These are phyloP conservation scores for Melitaea athalia DNA, from an alignment of 2,888 invertebrate species.

Conservation along the genomic window DNA sequence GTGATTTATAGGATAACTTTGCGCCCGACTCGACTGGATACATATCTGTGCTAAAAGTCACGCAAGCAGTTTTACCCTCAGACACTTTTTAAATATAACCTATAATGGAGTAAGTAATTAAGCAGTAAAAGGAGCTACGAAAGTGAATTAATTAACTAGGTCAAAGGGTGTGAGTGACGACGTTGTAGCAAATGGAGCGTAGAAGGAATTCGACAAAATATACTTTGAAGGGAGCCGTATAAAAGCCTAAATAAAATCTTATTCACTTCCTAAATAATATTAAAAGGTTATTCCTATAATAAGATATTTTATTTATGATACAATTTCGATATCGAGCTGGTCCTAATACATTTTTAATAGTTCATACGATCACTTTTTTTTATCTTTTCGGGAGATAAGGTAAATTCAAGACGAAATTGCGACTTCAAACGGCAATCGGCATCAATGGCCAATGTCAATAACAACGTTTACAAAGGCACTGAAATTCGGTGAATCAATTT, in stretches of 20 bases:
- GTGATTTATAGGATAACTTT: slow-evolving; percentile 66
- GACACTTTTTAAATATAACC: slow-evolving; percentile 35
- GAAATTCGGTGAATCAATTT: slow-evolving; percentile 71
- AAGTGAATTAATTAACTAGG: slow-evolving; percentile 46
- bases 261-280: neutral
- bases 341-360: neutral
- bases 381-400: slow-evolving; percentile 5
- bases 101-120: slow-evolving; percentile 36
- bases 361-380: slow-evolving; percentile 3
- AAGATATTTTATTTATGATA: neutral
- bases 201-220: slow-evolving; percentile 41
- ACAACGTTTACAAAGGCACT: slow-evolving; percentile 61
- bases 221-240: slow-evolving; percentile 18
- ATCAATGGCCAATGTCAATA: slow-evolving; percentile 62
- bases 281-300: neutral
- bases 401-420: slow-evolving; percentile 32
- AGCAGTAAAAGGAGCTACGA: slow-evolving; percentile 40
- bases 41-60: slow-evolving; percentile 36
- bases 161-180: slow-evolving; percentile 45
- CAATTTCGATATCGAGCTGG: neutral
- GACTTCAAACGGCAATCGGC: slow-evolving; percentile 62
- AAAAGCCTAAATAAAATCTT: slow-evolving; percentile 8
- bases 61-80: slow-evolving; percentile 37
- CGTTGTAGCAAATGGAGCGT: slow-evolving; percentile 41
- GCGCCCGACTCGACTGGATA: slow-evolving; percentile 36